These are phyloP conservation scores for Podarcis muralis DNA, from an alignment of 2,113 vertebrate genomes.

Conservation along the genomic window DNA sequence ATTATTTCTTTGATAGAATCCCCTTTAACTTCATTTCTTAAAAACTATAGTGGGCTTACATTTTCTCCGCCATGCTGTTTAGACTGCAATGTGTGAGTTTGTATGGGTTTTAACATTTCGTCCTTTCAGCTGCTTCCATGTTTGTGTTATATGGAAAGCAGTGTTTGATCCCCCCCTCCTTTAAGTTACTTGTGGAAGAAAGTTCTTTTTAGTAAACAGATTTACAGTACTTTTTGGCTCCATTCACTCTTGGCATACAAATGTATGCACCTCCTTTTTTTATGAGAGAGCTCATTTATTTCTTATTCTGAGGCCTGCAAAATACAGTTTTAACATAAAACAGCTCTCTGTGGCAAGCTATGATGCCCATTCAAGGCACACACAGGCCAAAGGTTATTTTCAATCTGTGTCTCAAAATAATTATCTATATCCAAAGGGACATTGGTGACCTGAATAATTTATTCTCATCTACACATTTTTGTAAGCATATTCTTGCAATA, in stretches of 20 bases:
- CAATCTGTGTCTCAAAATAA: slow-evolving; percentile 11
- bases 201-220: slow-evolving; percentile 39
- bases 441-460: background rate
- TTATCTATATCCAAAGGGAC: background rate
- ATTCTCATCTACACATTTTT: too few species aligned
- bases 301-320: slow-evolving; percentile 19
- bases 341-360: background rate
- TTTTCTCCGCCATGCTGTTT: slow-evolving; percentile 40
- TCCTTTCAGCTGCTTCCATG: slow-evolving; percentile 22
- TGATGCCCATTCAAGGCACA: background rate
- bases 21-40: background rate
- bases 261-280: slow-evolving; percentile 35
- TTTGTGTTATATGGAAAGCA: slow-evolving; percentile 34
- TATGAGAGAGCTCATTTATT: slow-evolving; percentile 14
- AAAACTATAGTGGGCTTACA: slow-evolving; percentile 18
- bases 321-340: background rate
- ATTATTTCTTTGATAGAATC: background rate
- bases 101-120: slow-evolving; percentile 18
- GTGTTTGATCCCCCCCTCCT: background rate
- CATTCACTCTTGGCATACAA: slow-evolving; percentile 26
- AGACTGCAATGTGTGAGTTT: slow-evolving; percentile 26
- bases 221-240: slow-evolving; percentile 33
- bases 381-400: background rate
- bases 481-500: too few species aligned
- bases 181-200: background rate